Percentiles rank a stretch among this genome's conserved stretches.
Evolutionary conservation across 2,797 vertebrate genomes (phyloP).

Genomic region (Helostoma temminkii): DNA sequence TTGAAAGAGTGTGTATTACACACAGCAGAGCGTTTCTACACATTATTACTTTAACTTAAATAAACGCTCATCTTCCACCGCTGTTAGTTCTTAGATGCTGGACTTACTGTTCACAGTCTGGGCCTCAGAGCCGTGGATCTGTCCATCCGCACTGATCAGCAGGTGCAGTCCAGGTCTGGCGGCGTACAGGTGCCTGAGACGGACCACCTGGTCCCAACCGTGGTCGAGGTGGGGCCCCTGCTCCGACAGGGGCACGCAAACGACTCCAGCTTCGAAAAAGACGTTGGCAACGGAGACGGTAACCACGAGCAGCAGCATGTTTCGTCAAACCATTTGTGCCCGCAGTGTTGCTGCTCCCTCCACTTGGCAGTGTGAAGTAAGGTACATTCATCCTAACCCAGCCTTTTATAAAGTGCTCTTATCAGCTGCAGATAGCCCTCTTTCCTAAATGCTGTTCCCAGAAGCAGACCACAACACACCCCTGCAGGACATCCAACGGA

Average conservation of each 20-base stretch:
- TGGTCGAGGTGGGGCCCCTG: slow-evolving; percentile 86
- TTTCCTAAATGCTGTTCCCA: slow-evolving; percentile 80
- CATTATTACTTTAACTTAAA: too few species aligned
- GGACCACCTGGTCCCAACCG: slow-evolving; percentile 90
- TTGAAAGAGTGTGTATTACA: too few species aligned
- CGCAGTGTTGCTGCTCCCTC: slow-evolving; percentile 17
- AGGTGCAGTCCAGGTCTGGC: slow-evolving; percentile 89
- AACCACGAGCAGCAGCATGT: slow-evolving; percentile 58
- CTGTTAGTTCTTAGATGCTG: not conserved
- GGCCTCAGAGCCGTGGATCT: slow-evolving; percentile 84
- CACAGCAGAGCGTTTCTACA: too few species aligned
- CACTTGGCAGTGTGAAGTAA: slow-evolving; percentile 58
- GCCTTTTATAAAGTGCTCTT: slow-evolving; percentile 87
- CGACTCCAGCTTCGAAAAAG: slow-evolving; percentile 62
- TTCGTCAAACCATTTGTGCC: not conserved
- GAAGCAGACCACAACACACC: slow-evolving; percentile 83
- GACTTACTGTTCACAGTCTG: slow-evolving; percentile 91
- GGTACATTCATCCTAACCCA: slow-evolving; percentile 54
- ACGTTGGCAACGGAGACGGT: slow-evolving; percentile 67
- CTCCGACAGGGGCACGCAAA: slow-evolving; percentile 81
- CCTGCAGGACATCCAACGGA: slow-evolving; percentile 76
- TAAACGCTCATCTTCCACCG: too few species aligned
- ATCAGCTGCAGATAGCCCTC: slow-evolving; percentile 87
- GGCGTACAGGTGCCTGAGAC: slow-evolving; percentile 90
- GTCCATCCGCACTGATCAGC: slow-evolving; percentile 86